phyloP scores from a whole-genome alignment of 2,113 vertebrate genomes.

The Podarcis muralis region DNA sequence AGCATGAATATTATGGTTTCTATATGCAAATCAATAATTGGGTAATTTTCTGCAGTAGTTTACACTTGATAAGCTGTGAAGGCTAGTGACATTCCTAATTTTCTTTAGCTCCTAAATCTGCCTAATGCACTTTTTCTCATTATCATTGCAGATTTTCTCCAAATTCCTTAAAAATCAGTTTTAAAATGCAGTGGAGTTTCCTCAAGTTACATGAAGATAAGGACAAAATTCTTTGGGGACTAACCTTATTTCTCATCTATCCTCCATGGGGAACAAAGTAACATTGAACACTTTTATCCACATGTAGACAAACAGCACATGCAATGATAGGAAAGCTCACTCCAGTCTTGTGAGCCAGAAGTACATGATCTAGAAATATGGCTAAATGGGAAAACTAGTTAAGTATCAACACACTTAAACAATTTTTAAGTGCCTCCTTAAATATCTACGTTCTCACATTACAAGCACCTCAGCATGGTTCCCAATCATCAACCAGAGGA shows the following conservation, averaged over 20 bases:
- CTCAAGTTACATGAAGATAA: not conserved
- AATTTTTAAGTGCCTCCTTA: not conserved
- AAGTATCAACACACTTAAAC: not conserved
- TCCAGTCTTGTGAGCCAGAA: too few species aligned
- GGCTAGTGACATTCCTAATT: not conserved
- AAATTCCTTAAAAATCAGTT: not conserved
- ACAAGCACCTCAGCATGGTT: not conserved
- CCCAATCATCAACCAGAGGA: not conserved
- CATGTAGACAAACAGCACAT: not conserved
- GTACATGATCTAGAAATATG: not conserved
- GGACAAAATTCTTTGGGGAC: not conserved
- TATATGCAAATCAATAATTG: not conserved
- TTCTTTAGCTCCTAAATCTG: not conserved
- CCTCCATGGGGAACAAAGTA: not conserved
- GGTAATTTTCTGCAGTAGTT: not conserved
- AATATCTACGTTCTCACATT: not conserved
- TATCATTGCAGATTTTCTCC: not conserved
- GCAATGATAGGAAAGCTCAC: not conserved
- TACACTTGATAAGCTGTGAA: not conserved
- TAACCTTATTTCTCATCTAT: not conserved
- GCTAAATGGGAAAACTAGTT: not conserved
- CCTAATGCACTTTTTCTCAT: not conserved
- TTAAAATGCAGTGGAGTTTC: not conserved
- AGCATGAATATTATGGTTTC: not conserved
- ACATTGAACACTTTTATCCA: not conserved